Base-by-base conservation (phyloP, 2,113 vertebrate species). In the Fregata magnificens region DNA sequence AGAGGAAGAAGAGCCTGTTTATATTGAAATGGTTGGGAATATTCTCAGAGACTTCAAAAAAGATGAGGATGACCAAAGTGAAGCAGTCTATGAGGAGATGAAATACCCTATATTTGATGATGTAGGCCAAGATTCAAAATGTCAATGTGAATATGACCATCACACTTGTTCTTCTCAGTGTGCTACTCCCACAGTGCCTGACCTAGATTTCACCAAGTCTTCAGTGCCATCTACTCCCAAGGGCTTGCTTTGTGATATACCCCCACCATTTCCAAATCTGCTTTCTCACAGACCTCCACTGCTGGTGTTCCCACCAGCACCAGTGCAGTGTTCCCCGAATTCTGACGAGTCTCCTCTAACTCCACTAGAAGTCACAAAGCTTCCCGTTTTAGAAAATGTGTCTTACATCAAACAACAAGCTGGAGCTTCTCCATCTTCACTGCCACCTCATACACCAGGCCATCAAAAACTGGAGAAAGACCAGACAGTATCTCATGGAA, bases 11-110 rank as follows among this genome's bases (percentile, higher is more conserved):
- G 99, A 99, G 92, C 99, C 99, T 2, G 99, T 99, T 83, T 99
- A 99, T 97, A 99, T 99, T 36, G 99, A 99, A 98, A 99, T 99
- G 99, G 99, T 99, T 93, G 99, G 99, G 45, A 99, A 99, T 97
- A 98, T 99, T 82, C 97, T 99, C 86, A 97, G 98, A 81, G 99
- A 99, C 97, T 98, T 99, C 86, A 98, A 98, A 93, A 98, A 97
- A n/a, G 99, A 99, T 3, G 98, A 98, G 3, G 99, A 99, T 2
- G 99, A 99, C 95, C 99, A 99, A 98, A 99, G 98, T 0, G 99
- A 99, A 98, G 98, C 99, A 0, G 99, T 99, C 67, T 99, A 99
- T 7, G 99, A 99, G 95, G 99, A 99, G 97, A 99, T 99, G 99
- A 99, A 99, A 76, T 99, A 99, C 82, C 99, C 99, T 8, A 98